Evolutionary conservation across 2,113 vertebrate genomes (phyloP).

Genomic region (Thamnophis sirtalis): DNA sequence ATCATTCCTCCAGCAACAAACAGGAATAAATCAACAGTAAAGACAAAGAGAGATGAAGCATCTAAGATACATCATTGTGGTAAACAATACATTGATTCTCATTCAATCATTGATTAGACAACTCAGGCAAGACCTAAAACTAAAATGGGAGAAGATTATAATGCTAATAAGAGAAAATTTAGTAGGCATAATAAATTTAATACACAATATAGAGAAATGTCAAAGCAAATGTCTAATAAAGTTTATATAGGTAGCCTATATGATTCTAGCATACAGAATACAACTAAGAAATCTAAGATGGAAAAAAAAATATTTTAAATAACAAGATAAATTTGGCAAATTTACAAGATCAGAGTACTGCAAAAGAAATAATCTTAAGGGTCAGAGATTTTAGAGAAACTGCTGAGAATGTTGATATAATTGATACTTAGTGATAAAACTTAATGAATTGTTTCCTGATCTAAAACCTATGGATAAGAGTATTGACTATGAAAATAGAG

Average conservation of each 20-base stretch:
- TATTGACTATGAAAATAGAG: neutral
- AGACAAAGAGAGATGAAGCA: neutral
- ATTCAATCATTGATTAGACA: neutral
- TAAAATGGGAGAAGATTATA: neutral
- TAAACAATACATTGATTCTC: neutral
- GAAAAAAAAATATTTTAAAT: neutral
- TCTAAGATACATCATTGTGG: neutral
- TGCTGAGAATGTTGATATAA: neutral
- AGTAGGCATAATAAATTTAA: neutral
- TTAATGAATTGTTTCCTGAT: neutral
- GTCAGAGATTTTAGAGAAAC: neutral
- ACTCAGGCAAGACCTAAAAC: neutral
- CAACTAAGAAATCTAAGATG: neutral
- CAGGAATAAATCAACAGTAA: neutral
- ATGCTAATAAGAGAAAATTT: neutral
- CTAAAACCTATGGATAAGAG: neutral
- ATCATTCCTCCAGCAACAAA: neutral
- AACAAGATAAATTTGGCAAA: neutral
- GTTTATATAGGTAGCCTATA: neutral
- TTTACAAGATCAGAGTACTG: neutral
- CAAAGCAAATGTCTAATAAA: neutral
- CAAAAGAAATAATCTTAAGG: neutral
- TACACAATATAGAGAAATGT: neutral
- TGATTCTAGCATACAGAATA: neutral
- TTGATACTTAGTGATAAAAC: neutral